Evolutionary conservation across 2,888 invertebrate species (phyloP).

Genomic region (Tetheella fluctuosa): DNA sequence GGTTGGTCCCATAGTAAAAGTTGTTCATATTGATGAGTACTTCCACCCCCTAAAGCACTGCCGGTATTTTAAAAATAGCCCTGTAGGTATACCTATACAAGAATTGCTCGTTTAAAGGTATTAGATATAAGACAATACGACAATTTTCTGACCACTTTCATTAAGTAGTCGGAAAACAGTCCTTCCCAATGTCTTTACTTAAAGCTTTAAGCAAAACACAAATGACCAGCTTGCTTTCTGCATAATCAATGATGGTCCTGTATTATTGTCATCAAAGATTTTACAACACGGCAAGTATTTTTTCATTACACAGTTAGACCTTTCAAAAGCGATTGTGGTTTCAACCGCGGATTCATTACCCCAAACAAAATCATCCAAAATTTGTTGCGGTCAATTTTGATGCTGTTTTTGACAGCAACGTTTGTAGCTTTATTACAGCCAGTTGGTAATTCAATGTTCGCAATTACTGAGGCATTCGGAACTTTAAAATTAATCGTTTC

Average conservation of each 20-base stretch:
- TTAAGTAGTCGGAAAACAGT: conserved; percentile 60
- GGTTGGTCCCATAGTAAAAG: no score
- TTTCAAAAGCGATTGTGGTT: conserved; percentile 7
- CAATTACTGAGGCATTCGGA: neutral
- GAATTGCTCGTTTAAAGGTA: no score
- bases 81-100: no score
- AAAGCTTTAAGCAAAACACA: neutral
- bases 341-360: conserved; percentile 5
- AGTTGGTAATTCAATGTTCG: neutral
- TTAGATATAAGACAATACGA: no score
- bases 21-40: no score
- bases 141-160: no score
- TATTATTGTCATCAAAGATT: neutral
- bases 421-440: conserved; percentile 2
- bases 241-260: neutral
- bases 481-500: conserved; percentile 1
- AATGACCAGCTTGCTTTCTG: neutral
- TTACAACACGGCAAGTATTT: neutral
- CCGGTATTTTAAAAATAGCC: no score
- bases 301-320: conserved; percentile 7
- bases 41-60: no score
- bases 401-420: conserved; percentile 5
- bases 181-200: conserved; percentile 21
- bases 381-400: conserved; percentile 9
- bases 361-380: conserved; percentile 6